Evolutionary conservation across 2,888 invertebrate species (phyloP).

Genomic region (Sinhomidia bicolor): DNA sequence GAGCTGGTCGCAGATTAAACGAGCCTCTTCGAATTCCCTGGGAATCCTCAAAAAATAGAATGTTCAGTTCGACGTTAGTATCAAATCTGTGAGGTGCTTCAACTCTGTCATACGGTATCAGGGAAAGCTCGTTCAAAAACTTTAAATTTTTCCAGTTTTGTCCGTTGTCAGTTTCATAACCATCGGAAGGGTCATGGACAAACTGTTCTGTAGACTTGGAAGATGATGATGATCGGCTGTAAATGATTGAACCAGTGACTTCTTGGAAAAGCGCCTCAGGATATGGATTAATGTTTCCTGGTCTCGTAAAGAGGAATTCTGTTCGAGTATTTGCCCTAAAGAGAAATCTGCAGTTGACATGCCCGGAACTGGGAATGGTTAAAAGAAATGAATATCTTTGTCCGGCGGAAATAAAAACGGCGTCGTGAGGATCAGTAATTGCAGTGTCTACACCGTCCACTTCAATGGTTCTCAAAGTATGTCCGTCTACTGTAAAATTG

Average conservation of each 20-base stretch:
- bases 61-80: conserved; percentile 50
- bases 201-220: background rate
- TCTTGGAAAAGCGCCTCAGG: conserved; percentile 61
- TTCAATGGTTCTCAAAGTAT: conserved; percentile 69
- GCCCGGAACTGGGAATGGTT: background rate
- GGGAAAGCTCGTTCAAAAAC: conserved; percentile 1
- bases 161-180: background rate
- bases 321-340: conserved; percentile 63
- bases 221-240: too few species aligned
- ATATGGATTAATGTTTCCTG: conserved; percentile 68
- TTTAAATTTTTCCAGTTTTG: background rate
- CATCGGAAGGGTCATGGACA: background rate
- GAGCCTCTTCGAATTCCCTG: conserved; percentile 57
- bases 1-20: conserved; percentile 63
- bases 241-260: conserved; percentile 64
- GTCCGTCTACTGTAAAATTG: conserved; percentile 75
- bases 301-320: conserved; percentile 56
- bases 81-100: conserved; percentile 58
- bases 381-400: conserved; percentile 75
- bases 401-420: conserved; percentile 54
- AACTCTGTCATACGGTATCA: conserved; percentile 59
- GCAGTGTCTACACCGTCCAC: conserved; percentile 68
- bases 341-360: conserved; percentile 1
- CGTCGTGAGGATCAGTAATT: background rate
- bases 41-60: conserved; percentile 43